Evolutionary conservation across 2,113 vertebrate genomes (phyloP).

Genomic region (Ictalurus punctatus): DNA sequence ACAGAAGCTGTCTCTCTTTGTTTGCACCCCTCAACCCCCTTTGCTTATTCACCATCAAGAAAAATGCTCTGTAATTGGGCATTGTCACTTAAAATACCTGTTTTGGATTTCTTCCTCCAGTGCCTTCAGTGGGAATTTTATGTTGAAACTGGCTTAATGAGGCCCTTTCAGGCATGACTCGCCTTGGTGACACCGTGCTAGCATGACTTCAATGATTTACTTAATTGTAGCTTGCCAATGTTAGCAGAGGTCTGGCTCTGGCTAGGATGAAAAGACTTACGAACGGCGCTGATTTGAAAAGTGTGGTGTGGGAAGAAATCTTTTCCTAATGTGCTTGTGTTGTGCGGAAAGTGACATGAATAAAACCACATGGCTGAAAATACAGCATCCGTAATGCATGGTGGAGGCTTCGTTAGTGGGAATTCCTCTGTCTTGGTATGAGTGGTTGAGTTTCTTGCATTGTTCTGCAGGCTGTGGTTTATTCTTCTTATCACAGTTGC

Average conservation of each 20-base stretch:
- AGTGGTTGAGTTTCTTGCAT: background rate
- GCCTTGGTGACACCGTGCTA: conserved; percentile 8
- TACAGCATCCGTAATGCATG: background rate
- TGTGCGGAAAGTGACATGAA: conserved; percentile 3
- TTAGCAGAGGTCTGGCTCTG: conserved; percentile 12
- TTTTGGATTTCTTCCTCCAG: conserved; percentile 9
- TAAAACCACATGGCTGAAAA: conserved; percentile 24
- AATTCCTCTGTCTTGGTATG: background rate
- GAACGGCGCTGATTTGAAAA: background rate
- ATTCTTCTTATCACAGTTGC: background rate
- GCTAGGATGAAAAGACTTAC: conserved; percentile 22
- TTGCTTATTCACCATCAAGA: conserved; percentile 10
- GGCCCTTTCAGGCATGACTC: conserved; percentile 30
- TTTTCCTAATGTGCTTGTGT: background rate
- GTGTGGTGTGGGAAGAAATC: conserved; percentile 6
- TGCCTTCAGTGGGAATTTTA: conserved; percentile 19
- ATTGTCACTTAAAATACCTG: conserved; percentile 36
- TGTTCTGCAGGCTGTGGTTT: background rate
- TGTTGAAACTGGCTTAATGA: conserved; percentile 34
- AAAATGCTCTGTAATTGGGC: conserved; percentile 3
- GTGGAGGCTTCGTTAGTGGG: conserved; percentile 21
- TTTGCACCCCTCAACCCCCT: background rate
- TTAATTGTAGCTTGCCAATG: conserved; percentile 41
- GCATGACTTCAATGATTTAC: conserved; percentile 27
- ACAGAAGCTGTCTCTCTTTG: background rate